These are phyloP conservation scores for Strongylocentrotus purpuratus DNA, from an alignment of 35 echinoderm and acorn worm species.

Conservation along the genomic window DNA sequence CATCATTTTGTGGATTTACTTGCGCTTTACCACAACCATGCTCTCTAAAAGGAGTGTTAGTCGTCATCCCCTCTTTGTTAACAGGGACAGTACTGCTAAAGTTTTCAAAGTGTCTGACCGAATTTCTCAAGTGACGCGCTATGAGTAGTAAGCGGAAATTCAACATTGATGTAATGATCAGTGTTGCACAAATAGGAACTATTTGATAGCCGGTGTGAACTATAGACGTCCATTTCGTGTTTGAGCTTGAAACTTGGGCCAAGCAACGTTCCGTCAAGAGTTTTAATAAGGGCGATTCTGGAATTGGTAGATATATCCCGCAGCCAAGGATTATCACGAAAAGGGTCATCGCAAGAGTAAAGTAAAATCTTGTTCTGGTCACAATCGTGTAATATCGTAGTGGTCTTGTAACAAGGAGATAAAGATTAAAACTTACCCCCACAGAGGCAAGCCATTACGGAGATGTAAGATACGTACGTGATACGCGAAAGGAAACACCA, in stretches of 20 bases:
- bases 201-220: neutral
- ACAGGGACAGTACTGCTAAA: neutral
- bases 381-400: constrained; percentile 24
- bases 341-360: no score
- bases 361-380: neutral
- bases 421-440: neutral
- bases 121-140: neutral
- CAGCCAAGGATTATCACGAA: no score
- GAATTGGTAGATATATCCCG: no score
- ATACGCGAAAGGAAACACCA: neutral
- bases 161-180: neutral
- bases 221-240: no score
- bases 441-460: neutral
- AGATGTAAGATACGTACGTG: neutral
- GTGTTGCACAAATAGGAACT: neutral
- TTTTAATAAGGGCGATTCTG: no score
- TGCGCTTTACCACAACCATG: neutral
- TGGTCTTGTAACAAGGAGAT: neutral
- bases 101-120: neutral
- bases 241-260: no score
- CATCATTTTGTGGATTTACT: neutral
- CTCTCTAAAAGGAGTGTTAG: neutral
- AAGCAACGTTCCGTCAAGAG: no score
- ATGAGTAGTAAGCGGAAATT: neutral
- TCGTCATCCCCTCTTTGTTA: no score